These are phyloP conservation scores for Phymorhynchus buccinoides DNA, from an alignment of 1,140 invertebrate genomes.

Conservation along the genomic window DNA sequence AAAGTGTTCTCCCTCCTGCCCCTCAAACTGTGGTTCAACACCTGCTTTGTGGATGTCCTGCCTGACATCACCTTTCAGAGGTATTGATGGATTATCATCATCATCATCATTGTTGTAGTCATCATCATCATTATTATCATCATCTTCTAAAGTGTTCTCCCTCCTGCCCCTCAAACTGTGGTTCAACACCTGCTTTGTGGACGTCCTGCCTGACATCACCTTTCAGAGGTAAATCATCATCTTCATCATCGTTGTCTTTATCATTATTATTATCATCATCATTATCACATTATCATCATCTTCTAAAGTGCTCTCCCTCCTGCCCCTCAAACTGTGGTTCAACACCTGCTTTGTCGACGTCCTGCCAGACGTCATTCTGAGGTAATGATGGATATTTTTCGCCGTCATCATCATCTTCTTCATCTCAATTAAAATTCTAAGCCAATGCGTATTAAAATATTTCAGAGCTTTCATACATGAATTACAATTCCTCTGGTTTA, in stretches of 20 bases:
- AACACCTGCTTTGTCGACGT: constrained; percentile 85
- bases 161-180: constrained; percentile 75
- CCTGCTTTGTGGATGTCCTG: constrained; percentile 85
- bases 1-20: constrained; percentile 59
- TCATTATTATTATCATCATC: too few species aligned
- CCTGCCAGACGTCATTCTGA: constrained; percentile 84
- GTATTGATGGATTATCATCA: too few species aligned
- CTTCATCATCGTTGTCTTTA: too few species aligned
- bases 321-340: constrained; percentile 79
- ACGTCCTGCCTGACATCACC: constrained; percentile 83
- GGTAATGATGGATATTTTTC: too few species aligned
- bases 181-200: constrained; percentile 87
- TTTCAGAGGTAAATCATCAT: constrained; percentile 87
- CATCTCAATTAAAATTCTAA: too few species aligned
- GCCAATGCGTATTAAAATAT: too few species aligned
- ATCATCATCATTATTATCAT: too few species aligned
- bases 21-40: constrained; percentile 81
- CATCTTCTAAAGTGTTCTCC: constrained; percentile 57
- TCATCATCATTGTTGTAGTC: too few species aligned
- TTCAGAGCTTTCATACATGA: too few species aligned
- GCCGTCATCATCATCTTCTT: too few species aligned
- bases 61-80: constrained; percentile 84
- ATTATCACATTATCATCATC: too few species aligned
- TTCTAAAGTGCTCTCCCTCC: constrained; percentile 53
- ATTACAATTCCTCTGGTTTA: too few species aligned